Evolutionary conservation across 1,140 invertebrate genomes (phyloP).

Genomic region (Goniozus legneri): DNA sequence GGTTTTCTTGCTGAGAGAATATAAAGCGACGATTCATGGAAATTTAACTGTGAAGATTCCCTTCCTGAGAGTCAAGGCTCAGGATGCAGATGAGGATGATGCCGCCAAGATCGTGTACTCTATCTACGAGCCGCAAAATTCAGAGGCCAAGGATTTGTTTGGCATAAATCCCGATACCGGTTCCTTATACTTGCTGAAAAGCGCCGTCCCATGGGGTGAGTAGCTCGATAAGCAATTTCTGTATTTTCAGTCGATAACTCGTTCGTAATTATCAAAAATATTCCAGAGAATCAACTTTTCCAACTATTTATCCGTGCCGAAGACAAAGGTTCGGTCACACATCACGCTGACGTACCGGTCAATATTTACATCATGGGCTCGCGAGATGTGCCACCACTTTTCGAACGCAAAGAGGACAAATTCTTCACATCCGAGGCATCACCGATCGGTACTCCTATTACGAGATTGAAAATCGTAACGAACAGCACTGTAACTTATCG

Average conservation of each 20-base stretch:
- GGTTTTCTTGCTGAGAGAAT: conserved; percentile 73
- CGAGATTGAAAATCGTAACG: conserved; percentile 60
- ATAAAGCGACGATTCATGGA: conserved; percentile 68
- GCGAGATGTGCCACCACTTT: conserved; percentile 67
- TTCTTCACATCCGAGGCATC: conserved; percentile 80
- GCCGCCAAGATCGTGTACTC: conserved; percentile 70
- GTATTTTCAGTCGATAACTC: conserved; percentile 6
- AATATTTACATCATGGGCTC: conserved; percentile 72
- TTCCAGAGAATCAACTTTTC: conserved; percentile 73
- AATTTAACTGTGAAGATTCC: conserved; percentile 62
- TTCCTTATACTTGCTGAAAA: conserved; percentile 62
- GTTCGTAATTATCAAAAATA: conserved; percentile 2
- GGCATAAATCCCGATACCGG: conserved; percentile 68
- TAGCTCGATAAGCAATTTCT: too few relatives aligned
- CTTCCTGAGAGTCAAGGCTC: conserved; percentile 68
- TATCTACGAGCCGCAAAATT: conserved; percentile 64
- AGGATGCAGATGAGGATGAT: conserved; percentile 68
- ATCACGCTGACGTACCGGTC: conserved; percentile 76
- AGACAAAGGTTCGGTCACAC: conserved; percentile 69
- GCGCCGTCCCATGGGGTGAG: conserved; percentile 59
- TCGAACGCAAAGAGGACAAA: conserved; percentile 68
- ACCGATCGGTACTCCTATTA: conserved; percentile 63
- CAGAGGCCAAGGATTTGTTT: conserved; percentile 62
- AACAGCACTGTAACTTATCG: conserved; percentile 62
- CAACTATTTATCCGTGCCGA: conserved; percentile 86